A percentile compares a stretch with the other conserved stretches of the same genome.
Conservation (phyloP, 2,113 vertebrate species). For the Leucopsar rothschildi region DNA sequence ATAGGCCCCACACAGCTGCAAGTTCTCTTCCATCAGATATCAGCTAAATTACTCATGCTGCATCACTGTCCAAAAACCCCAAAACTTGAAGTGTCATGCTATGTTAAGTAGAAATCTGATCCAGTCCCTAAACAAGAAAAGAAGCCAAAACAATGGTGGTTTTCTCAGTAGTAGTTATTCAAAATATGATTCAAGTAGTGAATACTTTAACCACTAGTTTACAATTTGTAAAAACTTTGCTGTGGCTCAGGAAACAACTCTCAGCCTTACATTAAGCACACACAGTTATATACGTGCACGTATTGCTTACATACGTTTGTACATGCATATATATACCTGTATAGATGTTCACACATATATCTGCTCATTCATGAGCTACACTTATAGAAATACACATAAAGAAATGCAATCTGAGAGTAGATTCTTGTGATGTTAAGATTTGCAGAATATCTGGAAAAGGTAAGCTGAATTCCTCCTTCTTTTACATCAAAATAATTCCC, state of each 20-base stretch:
- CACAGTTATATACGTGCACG: accelerated
- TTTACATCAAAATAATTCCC: not conserved
- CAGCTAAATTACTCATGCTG: not conserved
- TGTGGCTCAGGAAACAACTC: not conserved
- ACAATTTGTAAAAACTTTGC: not conserved
- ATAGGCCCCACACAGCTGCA: not conserved
- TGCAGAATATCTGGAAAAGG: not conserved
- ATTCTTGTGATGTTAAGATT: not conserved
- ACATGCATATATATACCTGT: not conserved
- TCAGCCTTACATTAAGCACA: not conserved
- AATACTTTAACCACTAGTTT: not conserved
- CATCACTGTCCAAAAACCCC: not conserved
- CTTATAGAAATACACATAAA: not conserved
- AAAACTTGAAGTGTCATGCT: not conserved
- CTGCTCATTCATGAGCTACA: not conserved
- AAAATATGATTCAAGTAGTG: not conserved
- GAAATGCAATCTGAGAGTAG: not conserved
- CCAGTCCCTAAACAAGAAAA: not conserved
- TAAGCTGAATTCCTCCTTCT: not conserved
- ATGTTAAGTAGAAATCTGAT: not conserved
- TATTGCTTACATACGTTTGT: not conserved
- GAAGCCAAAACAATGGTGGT: not conserved
- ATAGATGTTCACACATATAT: not conserved
- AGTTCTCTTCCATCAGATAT: not conserved
- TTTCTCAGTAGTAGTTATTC: not conserved